phyloP scores from a whole-genome alignment of 2,797 vertebrate genomes.

The Gambelia wislizenii region DNA sequence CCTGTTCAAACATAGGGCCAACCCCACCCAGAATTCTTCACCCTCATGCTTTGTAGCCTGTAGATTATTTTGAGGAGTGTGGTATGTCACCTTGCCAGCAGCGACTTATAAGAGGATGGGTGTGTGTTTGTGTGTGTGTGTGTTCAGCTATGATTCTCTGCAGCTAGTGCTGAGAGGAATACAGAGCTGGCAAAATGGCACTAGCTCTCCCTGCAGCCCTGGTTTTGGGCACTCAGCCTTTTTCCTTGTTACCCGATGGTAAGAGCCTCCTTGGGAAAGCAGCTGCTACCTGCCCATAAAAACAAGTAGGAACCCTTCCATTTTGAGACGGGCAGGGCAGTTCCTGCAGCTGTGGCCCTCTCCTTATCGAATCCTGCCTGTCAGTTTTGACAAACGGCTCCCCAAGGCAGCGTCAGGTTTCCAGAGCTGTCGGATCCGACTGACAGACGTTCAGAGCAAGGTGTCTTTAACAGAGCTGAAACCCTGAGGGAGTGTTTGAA shows the following conservation, averaged over 20 bases:
- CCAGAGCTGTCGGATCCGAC: rapidly evolving
- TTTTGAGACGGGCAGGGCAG: too few species aligned
- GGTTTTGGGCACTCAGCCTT: too few species aligned
- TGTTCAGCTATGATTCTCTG: too few species aligned
- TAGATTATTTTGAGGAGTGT: neutral
- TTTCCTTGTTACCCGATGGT: neutral
- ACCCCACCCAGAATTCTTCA: neutral
- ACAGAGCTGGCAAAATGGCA: too few species aligned
- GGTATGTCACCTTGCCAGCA: neutral
- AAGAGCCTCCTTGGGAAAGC: neutral
- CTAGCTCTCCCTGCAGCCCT: neutral
- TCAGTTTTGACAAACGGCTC: neutral
- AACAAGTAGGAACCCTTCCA: neutral
- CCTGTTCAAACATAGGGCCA: neutral
- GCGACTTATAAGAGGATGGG: neutral
- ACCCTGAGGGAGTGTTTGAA: rapidly evolving
- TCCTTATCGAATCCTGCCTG: rapidly evolving
- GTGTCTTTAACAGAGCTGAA: neutral
- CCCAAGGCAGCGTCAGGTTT: rapidly evolving
- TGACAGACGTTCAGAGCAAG: rapidly evolving
- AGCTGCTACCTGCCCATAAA: neutral
- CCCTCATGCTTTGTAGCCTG: neutral
- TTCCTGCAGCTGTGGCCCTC: rapidly evolving
- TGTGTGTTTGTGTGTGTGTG: too few species aligned
- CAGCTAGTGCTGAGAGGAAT: too few species aligned